Conservation (phyloP, 92 coral and sea anemone genomes). For the Micromussa lordhowensis region DNA sequence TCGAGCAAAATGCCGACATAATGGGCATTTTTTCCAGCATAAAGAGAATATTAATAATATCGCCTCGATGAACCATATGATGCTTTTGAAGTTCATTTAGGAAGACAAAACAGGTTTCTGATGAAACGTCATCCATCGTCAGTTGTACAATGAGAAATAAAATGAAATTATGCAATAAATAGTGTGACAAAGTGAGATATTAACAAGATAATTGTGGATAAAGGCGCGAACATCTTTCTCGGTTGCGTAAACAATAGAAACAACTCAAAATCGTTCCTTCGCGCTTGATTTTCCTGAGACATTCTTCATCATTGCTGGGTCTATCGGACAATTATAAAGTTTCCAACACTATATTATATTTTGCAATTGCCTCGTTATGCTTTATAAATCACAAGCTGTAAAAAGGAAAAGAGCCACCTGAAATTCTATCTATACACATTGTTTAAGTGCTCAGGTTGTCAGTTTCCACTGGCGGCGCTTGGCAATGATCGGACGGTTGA, state of each 20-base stretch:
- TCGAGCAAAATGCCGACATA: too few relatives aligned
- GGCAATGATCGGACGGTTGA: too few relatives aligned
- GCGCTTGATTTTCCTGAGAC: conserved; percentile 26
- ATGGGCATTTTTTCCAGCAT: too few relatives aligned
- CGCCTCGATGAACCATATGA: too few relatives aligned
- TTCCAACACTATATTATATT: conserved; percentile 22
- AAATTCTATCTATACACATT: neutral
- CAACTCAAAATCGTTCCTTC: conserved; percentile 8
- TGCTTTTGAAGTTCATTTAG: too few relatives aligned
- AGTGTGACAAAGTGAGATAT: too few relatives aligned
- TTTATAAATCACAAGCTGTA: neutral
- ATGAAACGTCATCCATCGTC: too few relatives aligned
- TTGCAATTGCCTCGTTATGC: conserved; percentile 11
- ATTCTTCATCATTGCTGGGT: conserved; percentile 20
- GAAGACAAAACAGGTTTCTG: too few relatives aligned
- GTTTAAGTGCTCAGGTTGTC: neutral
- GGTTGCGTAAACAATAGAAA: conserved; percentile 51
- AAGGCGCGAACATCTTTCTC: conserved; percentile 47
- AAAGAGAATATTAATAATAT: too few relatives aligned
- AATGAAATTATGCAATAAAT: too few relatives aligned
- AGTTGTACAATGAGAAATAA: too few relatives aligned
- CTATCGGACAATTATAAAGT: conserved; percentile 62
- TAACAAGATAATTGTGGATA: too few relatives aligned
- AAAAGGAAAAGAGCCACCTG: neutral
- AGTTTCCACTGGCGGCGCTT: neutral